A percentile compares a stretch with the other conserved stretches of the same genome.
Evolutionary conservation across 2,113 vertebrate genomes (phyloP).

Genomic region (Labeo rohita): DNA sequence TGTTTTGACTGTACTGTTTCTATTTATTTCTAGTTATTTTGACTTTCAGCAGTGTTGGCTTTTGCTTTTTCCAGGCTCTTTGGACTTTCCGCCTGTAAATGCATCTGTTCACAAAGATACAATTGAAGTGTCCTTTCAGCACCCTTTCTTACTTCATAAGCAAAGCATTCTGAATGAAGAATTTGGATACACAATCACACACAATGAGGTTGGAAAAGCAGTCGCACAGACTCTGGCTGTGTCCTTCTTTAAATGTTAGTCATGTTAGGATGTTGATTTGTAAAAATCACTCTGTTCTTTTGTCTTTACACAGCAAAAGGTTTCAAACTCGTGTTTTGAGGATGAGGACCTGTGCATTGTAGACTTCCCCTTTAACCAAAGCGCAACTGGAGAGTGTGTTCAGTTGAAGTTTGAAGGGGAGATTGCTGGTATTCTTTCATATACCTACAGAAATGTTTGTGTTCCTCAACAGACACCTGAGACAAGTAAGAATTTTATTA

Average conservation of each 20-base stretch:
- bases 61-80: slow-evolving; percentile 59
- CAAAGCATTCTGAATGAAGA: rapidly evolving
- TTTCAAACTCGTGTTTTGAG: not conserved
- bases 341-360: not conserved
- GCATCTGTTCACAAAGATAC: not conserved
- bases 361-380: not conserved
- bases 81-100: slow-evolving; percentile 67
- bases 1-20: no score
- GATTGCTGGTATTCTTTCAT: not conserved
- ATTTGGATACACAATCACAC: rapidly evolving
- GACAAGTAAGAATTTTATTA: slow-evolving; percentile 14
- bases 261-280: not conserved
- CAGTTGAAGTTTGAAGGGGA: not conserved
- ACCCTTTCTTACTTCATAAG: slow-evolving; percentile 61
- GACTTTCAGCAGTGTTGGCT: not conserved
- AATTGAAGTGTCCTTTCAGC: slow-evolving; percentile 49
- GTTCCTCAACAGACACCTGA: no score
- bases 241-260: not conserved
- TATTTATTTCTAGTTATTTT: not conserved
- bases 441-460: not conserved
- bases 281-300: not conserved
- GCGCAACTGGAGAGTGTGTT: not conserved
- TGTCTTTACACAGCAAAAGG: not conserved
- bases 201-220: slow-evolving; percentile 35
- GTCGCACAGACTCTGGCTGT: not conserved